Evolutionary conservation across 2,797 vertebrate genomes (phyloP).

Genomic region (Sebastes baramenuke): DNA sequence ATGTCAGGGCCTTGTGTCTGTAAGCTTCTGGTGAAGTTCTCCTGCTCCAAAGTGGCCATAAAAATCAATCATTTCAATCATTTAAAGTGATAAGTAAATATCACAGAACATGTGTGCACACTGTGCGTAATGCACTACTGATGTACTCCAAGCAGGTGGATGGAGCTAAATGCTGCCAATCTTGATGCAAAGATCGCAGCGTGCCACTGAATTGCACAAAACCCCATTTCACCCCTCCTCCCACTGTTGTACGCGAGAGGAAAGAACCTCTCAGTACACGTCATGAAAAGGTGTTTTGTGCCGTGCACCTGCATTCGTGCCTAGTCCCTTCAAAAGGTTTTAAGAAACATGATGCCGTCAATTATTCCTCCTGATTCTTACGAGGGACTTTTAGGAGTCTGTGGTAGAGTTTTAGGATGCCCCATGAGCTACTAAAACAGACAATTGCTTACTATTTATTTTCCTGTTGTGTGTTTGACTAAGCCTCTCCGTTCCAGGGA

Average conservation of each 20-base stretch:
- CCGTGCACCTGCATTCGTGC: not conserved
- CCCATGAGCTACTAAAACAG: not conserved
- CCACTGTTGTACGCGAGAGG: not conserved
- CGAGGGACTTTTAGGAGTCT: not conserved
- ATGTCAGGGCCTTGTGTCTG: not conserved
- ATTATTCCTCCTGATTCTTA: not conserved
- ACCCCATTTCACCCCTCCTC: not conserved
- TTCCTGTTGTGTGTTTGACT: not conserved
- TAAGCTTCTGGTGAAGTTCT: not conserved
- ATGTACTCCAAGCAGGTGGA: not conserved
- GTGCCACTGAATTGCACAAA: not conserved
- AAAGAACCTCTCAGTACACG: not conserved
- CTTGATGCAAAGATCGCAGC: not conserved
- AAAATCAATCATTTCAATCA: not conserved
- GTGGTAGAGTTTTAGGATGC: not conserved
- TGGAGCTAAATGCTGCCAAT: not conserved
- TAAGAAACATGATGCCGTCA: not conserved
- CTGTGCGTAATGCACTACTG: not conserved
- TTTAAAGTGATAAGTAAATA: not conserved
- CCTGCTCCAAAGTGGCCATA: not conserved
- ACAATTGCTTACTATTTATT: not conserved
- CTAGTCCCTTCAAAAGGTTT: not conserved
- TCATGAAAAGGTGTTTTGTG: not conserved
- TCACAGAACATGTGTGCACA: not conserved
- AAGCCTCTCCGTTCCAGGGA: constrained; percentile 6